phyloP scores from a whole-genome alignment of 2,888 invertebrate genomes.

The Junonia oenone region DNA sequence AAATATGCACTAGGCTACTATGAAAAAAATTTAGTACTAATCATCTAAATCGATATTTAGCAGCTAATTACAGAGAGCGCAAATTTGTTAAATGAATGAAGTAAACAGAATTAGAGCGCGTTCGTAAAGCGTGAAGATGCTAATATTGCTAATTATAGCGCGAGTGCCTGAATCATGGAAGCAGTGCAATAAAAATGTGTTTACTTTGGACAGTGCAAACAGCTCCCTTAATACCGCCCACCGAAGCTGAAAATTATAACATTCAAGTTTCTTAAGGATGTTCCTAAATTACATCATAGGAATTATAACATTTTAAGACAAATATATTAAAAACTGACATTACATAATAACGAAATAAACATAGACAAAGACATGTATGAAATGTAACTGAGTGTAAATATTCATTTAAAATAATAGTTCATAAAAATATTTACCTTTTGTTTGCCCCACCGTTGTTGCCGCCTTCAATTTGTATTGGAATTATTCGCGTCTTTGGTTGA shows the following conservation, averaged over 20 bases:
- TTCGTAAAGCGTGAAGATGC: slow-evolving; percentile 50
- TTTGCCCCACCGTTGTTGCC: slow-evolving; percentile 56
- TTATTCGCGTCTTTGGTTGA: slow-evolving; percentile 76
- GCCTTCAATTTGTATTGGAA: slow-evolving; percentile 82
- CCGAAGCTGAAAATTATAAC: slow-evolving; percentile 66
- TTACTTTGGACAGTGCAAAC: slow-evolving; percentile 69
- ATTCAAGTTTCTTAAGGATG: slow-evolving; percentile 9
- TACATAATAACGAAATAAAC: background rate
- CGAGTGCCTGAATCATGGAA: slow-evolving; percentile 65
- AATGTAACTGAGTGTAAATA: background rate
- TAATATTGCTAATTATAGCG: slow-evolving; percentile 64
- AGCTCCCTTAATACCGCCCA: slow-evolving; percentile 72
- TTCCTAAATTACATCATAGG: background rate
- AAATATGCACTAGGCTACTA: slow-evolving; percentile 1
- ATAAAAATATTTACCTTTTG: slow-evolving; percentile 51
- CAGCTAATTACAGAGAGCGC: slow-evolving; percentile 33
- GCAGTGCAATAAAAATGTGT: slow-evolving; percentile 62
- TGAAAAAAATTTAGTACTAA: slow-evolving; percentile 12
- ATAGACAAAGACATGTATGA: background rate
- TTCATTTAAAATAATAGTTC: background rate
- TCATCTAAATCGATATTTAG: slow-evolving; percentile 23
- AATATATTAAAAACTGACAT: background rate
- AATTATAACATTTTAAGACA: background rate
- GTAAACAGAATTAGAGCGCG: slow-evolving; percentile 56
- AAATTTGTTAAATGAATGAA: slow-evolving; percentile 57